Evolutionary conservation across 2,113 vertebrate species (phyloP), one percentile per base, ranked within the genome.

Genomic region (Acrocephalus kingi): DNA sequence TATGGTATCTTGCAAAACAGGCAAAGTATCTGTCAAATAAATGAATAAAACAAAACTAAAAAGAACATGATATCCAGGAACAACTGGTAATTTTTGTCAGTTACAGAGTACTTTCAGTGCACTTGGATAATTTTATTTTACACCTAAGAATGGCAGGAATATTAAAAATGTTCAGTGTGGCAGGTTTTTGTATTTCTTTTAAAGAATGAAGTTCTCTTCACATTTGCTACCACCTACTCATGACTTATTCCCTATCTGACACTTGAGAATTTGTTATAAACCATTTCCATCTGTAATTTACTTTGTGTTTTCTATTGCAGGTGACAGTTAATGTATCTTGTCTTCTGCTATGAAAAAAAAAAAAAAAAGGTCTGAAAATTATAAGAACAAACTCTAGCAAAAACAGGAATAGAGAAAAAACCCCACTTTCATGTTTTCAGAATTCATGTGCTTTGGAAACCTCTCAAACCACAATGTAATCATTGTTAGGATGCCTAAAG

Each of bases 261-360:
- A 91, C 66, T 90, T 89, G 78, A 95, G 51, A 72, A 97, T 95
- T 93, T 95, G 80, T 89, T 95, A 86, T 66, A 92, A 95, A 92
- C 51, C 72, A 75, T 96, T 95, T 94, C 83, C 88, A 93, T 94
- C 83, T 84, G 71, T 95, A 90, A 92, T 95, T 97, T 89, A 80
- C 49, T 92, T 93, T 73, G 35, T 87, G 55, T 69, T 95, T 94
- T 61, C 54, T 86, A 63, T 79, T 93, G 77, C 68, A 95, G 51
- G 64, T 15, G 52, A 92, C 64, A 87, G 71, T 94, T 96, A 94
- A 96, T 90, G 68, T 58, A 71, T 95, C 88, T 90, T 95, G 35
- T 93, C 85, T 95, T 37, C 31, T 89, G 54, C 9, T 87, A 55
- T 61, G 54, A 93, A 94, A 89, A 61, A 64, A 92, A 59, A 64